These are phyloP conservation scores for zebrafish (Danio rerio) DNA, from an alignment of 2,113 vertebrate genomes.

Conservation along the genomic window DNA sequence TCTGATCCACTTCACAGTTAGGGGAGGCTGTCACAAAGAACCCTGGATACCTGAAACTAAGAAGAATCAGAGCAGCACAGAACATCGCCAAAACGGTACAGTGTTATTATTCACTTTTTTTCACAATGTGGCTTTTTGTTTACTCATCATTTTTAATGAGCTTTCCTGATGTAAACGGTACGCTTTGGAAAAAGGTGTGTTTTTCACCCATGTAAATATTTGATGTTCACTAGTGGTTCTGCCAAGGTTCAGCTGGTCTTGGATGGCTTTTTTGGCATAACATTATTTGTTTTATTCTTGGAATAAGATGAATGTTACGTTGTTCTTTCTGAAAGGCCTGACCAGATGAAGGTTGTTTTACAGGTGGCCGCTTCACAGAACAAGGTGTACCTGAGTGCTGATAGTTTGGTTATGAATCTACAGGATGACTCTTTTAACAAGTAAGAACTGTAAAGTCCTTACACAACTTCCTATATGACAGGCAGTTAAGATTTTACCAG, in stretches of 20 bases:
- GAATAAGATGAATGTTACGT: neutral
- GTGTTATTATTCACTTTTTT: conserved; percentile 16
- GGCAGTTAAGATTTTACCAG: too few species aligned
- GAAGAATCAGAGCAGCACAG: conserved; percentile 91
- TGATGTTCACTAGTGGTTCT: conserved; percentile 9
- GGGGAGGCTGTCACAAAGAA: conserved; percentile 91
- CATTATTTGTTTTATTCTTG: neutral
- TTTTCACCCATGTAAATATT: conserved; percentile 11
- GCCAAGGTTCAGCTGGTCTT: neutral
- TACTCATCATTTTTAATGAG: neutral
- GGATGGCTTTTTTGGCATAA: neutral
- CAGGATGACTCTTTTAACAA: conserved; percentile 87
- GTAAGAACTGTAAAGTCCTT: conserved; percentile 68
- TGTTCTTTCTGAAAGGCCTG: neutral
- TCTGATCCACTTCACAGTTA: conserved; percentile 69
- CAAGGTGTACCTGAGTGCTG: conserved; percentile 89
- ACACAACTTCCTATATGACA: neutral
- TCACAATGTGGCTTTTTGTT: neutral
- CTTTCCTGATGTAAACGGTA: neutral
- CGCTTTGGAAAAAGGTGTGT: conserved; percentile 10
- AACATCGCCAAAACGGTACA: conserved; percentile 92
- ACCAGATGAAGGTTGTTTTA: conserved; percentile 30
- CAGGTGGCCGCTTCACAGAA: conserved; percentile 91
- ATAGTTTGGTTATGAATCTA: conserved; percentile 90
- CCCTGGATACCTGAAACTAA: conserved; percentile 92